Base-by-base conservation (phyloP, 1,140 invertebrate species). In the Scaptodrosophila lebanonensis region DNA sequence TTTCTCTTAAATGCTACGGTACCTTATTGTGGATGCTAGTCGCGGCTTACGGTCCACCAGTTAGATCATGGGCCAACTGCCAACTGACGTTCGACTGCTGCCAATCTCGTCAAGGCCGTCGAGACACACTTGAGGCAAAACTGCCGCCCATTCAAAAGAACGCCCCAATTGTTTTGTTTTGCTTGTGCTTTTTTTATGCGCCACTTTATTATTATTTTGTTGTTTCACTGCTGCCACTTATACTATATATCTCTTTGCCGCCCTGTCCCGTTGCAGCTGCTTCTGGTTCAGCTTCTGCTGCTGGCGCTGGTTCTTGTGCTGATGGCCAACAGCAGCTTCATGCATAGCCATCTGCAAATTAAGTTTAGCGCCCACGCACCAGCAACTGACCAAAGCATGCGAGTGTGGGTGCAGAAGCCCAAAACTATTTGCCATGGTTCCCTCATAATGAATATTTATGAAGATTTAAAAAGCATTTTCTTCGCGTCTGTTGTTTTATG, bases 391-490 rank as follows among this genome's bases (percentile, higher is more conserved):
- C 27, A 40, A 39, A 33, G 20, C 30, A 49, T 42, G 35, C 47
- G 47, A 47, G 22, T 62, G 40, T 56, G 61, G 64, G 52, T 52
- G 50, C 63, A 66, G 63, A 57, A 65, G 73, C 53, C 70, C 73
- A 57, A 82, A 79, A 79, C 75, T 83, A 83, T 83, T 83, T 83
- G 64, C 71, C 67, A 52, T 53, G 53, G 53, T 43, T 47, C 56
- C 22, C 67, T 43, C 77, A 72, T 83, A 83, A 83, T 83, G 77
- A 83, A 83, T 83, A 83, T 83, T 83, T 83, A 83, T 83, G 77
- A 83, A 83, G 77, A 83, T 83, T 83, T 83, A 77, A 83, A 83
- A 83, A 83, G 77, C 77, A 83, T 77, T 83, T 83, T 83, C 77
- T 72, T 70, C 75, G 77, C 77, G 67, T 83, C 72, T 83, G 77